Percentiles rank a stretch among this genome's conserved stretches.
Evolutionary conservation across 2,797 vertebrate species (phyloP).

Genomic region (Lacerta agilis): DNA sequence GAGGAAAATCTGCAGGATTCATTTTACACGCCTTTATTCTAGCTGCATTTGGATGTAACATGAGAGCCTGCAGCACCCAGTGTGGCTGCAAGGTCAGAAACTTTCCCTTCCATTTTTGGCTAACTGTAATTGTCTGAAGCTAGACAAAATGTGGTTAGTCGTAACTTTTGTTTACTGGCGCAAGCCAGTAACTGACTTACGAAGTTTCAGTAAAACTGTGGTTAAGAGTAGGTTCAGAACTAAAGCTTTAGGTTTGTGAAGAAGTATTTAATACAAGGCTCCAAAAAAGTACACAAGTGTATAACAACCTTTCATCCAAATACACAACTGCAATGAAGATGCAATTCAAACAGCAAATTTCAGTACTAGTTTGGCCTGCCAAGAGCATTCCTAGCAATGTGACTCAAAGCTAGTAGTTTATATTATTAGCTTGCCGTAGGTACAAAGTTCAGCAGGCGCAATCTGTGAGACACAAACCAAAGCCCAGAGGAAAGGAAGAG

Average conservation of each 20-base stretch:
- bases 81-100: neutral
- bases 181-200: neutral
- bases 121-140: neutral
- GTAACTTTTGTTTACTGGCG: neutral
- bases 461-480: neutral
- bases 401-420: slow-evolving; percentile 21
- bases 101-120: neutral
- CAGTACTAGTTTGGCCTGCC: neutral
- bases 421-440: neutral
- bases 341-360: neutral
- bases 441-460: slow-evolving; percentile 23
- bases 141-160: neutral
- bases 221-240: neutral
- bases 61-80: neutral
- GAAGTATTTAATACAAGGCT: too few relatives aligned
- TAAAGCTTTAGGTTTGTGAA: neutral
- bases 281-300: too few relatives aligned
- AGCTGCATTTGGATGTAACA: neutral
- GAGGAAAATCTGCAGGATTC: neutral
- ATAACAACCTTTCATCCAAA: neutral
- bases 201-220: neutral
- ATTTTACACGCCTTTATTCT: neutral
- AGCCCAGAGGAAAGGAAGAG: neutral
- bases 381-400: neutral
- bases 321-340: neutral